Evolutionary conservation across 2,888 invertebrate species (phyloP), one percentile per base, ranked within the genome.

Genomic region (Amiota mariae): DNA sequence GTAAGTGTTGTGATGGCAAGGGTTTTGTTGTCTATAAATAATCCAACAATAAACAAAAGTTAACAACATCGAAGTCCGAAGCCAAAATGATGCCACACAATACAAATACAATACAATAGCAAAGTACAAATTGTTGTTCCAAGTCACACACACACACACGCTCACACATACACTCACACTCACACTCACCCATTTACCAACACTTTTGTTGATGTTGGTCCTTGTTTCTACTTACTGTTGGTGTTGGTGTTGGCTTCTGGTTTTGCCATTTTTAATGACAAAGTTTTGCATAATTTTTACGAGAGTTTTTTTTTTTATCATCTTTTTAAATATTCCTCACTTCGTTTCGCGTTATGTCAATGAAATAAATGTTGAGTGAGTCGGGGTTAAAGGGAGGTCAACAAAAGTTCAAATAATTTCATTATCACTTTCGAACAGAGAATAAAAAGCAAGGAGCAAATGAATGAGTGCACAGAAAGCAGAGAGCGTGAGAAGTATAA

Each of bases 201-300:
- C 6, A 6, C 36, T 36, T 36, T 36, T 36, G 6, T 36, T 36
- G 36, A 6, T 36, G 36, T 36, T 36, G 36, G 36, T 36, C 36
- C 36, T 36, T 2, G 36, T 36, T 36, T 2, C 36, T 36, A 6
- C 36, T 36, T 6, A 6, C 36, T 36, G 36, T 6, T 36, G 36
- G 0, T 36, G 6, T 36, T 36, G 36, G 3, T 36, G 8, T 36
- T 36, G 36, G 36, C 36, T 36, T 36, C 36, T 36, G 36, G 6
- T 36, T 36, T 36, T n/a, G 59, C 47, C 81, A 82, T 79, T 79
- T 84, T 84, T 86, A 83, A 86, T 86, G 84, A 80, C 78, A 82
- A 84, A 84, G 82, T 84, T 84, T 86, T 83, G 76, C 82, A 84
- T 81, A 85, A 84, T 86, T 85, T 68, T 81, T 79, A 85, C 82